Evolutionary conservation across 2,888 invertebrate species (phyloP).

Genomic region (Epirrhoe tristata): DNA sequence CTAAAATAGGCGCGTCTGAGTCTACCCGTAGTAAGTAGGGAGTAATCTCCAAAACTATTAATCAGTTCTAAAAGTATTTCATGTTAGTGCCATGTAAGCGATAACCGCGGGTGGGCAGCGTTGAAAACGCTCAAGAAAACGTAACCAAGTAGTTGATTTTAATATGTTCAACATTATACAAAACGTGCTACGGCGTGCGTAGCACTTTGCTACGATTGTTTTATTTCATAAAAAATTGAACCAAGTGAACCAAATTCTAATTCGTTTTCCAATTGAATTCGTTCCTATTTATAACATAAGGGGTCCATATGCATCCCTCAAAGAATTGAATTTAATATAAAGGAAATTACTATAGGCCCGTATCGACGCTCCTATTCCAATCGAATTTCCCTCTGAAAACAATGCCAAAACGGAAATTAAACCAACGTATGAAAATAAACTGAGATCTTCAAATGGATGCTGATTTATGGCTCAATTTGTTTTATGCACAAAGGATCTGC

Average conservation of each 20-base stretch:
- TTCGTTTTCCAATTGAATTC: slow-evolving; percentile 60
- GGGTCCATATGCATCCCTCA: slow-evolving; percentile 67
- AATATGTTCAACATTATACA: background rate
- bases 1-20: background rate
- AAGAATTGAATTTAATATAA: slow-evolving; percentile 78
- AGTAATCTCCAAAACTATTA: no score
- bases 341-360: slow-evolving; percentile 79
- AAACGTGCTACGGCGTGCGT: slow-evolving; percentile 27
- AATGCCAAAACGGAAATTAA: slow-evolving; percentile 81
- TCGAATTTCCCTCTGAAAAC: slow-evolving; percentile 79
- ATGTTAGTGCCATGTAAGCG: no score
- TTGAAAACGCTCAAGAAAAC: background rate
- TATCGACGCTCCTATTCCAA: slow-evolving; percentile 73
- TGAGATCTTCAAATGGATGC: slow-evolving; percentile 63
- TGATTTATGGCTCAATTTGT: slow-evolving; percentile 53
- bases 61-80: no score
- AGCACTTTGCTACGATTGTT: slow-evolving; percentile 24
- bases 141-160: background rate
- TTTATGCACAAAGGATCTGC: slow-evolving; percentile 24
- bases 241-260: slow-evolving; percentile 47
- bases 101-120: no score
- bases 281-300: slow-evolving; percentile 55
- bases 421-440: slow-evolving; percentile 72
- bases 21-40: no score
- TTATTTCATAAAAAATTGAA: slow-evolving; percentile 10